These are phyloP conservation scores for Beris morrisii DNA, from an alignment of 2,888 invertebrate genomes.

Conservation along the genomic window DNA sequence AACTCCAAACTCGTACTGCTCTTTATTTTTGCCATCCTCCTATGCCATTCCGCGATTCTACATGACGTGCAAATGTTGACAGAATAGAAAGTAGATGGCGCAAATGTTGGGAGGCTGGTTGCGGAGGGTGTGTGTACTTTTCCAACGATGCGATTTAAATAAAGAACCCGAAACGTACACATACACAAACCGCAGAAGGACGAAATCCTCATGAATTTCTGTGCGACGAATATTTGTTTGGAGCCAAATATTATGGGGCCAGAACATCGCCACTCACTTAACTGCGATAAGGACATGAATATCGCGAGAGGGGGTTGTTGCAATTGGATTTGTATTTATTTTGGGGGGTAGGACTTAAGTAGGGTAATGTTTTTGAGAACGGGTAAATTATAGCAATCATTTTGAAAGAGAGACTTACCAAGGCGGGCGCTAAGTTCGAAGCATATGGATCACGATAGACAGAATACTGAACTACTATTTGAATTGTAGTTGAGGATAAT, in stretches of 20 bases:
- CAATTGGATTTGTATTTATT: constrained; percentile 30
- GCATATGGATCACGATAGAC: too few relatives aligned
- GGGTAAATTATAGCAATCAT: too few relatives aligned
- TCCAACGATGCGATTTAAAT: constrained; percentile 12
- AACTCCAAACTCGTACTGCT: background rate
- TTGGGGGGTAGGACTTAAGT: constrained; percentile 27
- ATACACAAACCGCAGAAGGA: constrained; percentile 17
- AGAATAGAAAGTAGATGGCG: constrained; percentile 10
- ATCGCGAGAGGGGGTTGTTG: constrained; percentile 25
- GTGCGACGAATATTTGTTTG: background rate
- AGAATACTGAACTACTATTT: too few relatives aligned
- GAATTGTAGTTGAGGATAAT: too few relatives aligned
- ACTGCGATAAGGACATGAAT: background rate
- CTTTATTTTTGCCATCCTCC: background rate
- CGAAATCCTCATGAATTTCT: constrained; percentile 22
- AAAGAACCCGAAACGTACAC: constrained; percentile 22
- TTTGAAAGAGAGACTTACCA: too few relatives aligned
- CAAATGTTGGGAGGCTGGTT: background rate
- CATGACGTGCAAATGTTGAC: constrained; percentile 31
- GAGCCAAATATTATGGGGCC: background rate
- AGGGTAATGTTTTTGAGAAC: constrained; percentile 3
- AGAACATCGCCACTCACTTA: background rate
- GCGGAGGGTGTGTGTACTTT: constrained; percentile 3
- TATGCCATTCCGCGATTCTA: constrained; percentile 22
- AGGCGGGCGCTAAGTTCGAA: too few relatives aligned